phyloP scores from a whole-genome alignment of 2,797 vertebrate species.

The Epinephelus awoara region DNA sequence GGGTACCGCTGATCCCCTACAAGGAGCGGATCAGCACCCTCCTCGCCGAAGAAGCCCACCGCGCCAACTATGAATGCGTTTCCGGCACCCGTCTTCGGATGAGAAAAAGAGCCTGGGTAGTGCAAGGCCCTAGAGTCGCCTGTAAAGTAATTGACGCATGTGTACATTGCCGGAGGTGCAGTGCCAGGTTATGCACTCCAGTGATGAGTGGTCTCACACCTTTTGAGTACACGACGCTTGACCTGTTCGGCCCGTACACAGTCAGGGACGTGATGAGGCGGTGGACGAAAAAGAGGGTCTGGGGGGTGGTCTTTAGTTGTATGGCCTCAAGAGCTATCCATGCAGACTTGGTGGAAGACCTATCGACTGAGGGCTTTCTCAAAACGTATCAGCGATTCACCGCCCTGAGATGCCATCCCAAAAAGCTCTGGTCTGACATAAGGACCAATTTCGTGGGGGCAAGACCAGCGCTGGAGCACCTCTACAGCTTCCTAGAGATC shows the following conservation, averaged over 20 bases:
- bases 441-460: background rate
- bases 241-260: background rate
- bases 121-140: background rate
- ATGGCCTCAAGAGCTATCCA: conserved; percentile 8
- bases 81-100: background rate
- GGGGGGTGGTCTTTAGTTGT: background rate
- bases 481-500: background rate
- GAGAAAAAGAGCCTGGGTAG: background rate
- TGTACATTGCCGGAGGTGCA: background rate
- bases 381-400: background rate
- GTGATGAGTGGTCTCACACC: background rate
- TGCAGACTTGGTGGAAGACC: conserved; percentile 8
- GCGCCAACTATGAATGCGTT: background rate
- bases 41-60: background rate
- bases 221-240: background rate
- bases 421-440: conserved; percentile 4
- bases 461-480: background rate
- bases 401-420: background rate
- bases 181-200: background rate
- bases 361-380: background rate
- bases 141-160: background rate
- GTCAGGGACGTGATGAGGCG: background rate
- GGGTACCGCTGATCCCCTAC: background rate
- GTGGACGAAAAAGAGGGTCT: background rate
- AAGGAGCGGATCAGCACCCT: background rate